These are phyloP conservation scores for Charaxes varanes DNA, from an alignment of 1,140 invertebrate species.

Conservation along the genomic window DNA sequence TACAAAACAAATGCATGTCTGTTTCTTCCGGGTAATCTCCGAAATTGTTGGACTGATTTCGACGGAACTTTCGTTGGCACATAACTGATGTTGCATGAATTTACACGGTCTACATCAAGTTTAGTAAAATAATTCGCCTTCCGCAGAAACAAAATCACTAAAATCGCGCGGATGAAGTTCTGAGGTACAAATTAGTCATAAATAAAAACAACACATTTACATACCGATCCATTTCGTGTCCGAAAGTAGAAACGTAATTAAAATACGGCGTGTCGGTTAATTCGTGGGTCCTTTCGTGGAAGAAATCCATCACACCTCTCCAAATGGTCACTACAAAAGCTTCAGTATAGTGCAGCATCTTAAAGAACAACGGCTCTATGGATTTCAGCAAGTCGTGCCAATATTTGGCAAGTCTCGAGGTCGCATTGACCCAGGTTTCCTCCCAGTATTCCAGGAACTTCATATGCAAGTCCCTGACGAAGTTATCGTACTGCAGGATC, in stretches of 20 bases:
- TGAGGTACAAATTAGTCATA: no score
- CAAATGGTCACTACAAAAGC: slow-evolving; percentile 82
- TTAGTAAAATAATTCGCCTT: no score
- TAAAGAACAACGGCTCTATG: slow-evolving; percentile 85
- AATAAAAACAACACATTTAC: slow-evolving; percentile 15
- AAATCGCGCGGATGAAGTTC: no score
- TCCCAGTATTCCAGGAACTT: slow-evolving; percentile 84
- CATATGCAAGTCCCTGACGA: slow-evolving; percentile 85
- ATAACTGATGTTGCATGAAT: no score
- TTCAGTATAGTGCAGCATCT: slow-evolving; percentile 83
- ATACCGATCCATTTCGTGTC: slow-evolving; percentile 83
- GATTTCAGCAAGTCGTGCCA: slow-evolving; percentile 82
- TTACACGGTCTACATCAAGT: no score
- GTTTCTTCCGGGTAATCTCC: no score
- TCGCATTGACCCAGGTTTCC: slow-evolving; percentile 80
- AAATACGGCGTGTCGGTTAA: slow-evolving; percentile 87
- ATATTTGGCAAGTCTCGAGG: slow-evolving; percentile 76
- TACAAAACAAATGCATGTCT: no score
- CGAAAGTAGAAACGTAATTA: slow-evolving; percentile 84
- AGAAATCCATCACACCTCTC: slow-evolving; percentile 84
- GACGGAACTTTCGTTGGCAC: no score
- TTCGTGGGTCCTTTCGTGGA: slow-evolving; percentile 85
- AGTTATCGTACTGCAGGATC: slow-evolving; percentile 84
- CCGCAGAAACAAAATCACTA: no score
- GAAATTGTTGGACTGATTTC: no score